Percentiles rank a stretch among this genome's conserved stretches.
Evolutionary conservation across 2,888 invertebrate species (phyloP).

Genomic region (Pheosia tremula): DNA sequence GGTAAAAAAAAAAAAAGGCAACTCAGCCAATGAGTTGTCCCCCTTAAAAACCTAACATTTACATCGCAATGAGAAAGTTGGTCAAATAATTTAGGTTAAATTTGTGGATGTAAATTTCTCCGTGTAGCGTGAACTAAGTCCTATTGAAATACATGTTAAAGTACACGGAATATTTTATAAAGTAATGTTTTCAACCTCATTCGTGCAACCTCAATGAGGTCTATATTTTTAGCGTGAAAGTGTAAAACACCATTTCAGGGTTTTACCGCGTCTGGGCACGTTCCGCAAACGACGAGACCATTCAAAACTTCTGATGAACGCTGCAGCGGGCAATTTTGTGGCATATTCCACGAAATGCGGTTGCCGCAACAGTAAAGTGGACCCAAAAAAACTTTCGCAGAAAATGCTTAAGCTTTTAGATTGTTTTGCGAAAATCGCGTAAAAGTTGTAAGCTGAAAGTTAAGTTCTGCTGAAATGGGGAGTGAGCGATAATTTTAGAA

Average conservation of each 20-base stretch:
- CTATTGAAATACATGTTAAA: too few species aligned
- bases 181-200: background rate
- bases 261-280: conserved; percentile 15
- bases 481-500: background rate
- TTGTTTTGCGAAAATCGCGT: background rate
- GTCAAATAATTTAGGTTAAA: background rate
- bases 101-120: background rate
- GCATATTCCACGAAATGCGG: conserved; percentile 2
- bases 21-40: too few species aligned
- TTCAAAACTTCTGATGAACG: conserved; percentile 25
- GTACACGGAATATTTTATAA: too few species aligned
- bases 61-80: too few species aligned
- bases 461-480: background rate
- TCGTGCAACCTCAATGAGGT: background rate
- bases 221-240: background rate
- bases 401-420: background rate
- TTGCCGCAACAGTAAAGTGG: conserved; percentile 12
- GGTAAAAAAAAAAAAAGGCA: too few species aligned
- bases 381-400: background rate
- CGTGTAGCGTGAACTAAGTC: background rate
- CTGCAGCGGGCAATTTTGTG: conserved; percentile 13
- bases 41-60: too few species aligned
- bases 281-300: conserved; percentile 10
- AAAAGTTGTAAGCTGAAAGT: conserved; percentile 16
- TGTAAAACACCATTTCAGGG: conserved; percentile 1